Conservation (phyloP, 2,888 invertebrate genomes). For the Agonum fuliginosum region DNA sequence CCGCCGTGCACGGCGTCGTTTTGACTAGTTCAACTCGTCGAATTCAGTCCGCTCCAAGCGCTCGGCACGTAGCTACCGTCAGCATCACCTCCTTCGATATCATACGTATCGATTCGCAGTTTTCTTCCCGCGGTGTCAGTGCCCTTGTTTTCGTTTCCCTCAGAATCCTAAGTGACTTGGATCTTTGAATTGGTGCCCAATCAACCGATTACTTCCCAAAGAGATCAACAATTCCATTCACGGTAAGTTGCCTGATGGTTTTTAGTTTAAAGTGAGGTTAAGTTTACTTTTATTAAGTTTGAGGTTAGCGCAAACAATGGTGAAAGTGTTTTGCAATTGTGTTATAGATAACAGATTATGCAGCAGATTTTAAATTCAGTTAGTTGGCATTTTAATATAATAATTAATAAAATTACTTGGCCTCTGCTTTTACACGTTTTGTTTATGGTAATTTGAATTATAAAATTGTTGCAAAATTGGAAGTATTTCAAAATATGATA, state of each 20-base stretch:
- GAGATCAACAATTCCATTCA: background rate
- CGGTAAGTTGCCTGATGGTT: background rate
- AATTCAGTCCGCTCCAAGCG: background rate
- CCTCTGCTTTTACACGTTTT: too few relatives aligned
- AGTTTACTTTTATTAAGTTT: too few relatives aligned
- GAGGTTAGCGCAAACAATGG: background rate
- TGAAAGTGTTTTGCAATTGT: constrained; percentile 25
- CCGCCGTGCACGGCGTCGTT: background rate
- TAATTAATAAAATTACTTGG: too few relatives aligned
- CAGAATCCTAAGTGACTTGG: background rate
- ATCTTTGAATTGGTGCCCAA: constrained; percentile 14
- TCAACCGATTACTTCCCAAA: background rate
- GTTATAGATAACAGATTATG: background rate
- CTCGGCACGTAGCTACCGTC: constrained; percentile 6
- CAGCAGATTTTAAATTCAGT: too few relatives aligned
- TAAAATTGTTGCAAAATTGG: background rate
- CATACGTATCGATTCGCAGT: constrained; percentile 34
- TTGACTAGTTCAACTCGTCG: background rate
- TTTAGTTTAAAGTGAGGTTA: constrained; percentile 1
- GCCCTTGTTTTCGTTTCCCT: constrained; percentile 4
- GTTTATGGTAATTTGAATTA: background rate
- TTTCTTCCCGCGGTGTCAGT: constrained; percentile 16
- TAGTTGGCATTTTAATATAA: too few relatives aligned
- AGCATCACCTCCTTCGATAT: background rate
- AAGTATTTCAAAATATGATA: background rate